Evolutionary conservation across 1,140 invertebrate genomes (phyloP), one percentile per base, ranked within the genome.

Genomic region (Drosophila pandora): DNA sequence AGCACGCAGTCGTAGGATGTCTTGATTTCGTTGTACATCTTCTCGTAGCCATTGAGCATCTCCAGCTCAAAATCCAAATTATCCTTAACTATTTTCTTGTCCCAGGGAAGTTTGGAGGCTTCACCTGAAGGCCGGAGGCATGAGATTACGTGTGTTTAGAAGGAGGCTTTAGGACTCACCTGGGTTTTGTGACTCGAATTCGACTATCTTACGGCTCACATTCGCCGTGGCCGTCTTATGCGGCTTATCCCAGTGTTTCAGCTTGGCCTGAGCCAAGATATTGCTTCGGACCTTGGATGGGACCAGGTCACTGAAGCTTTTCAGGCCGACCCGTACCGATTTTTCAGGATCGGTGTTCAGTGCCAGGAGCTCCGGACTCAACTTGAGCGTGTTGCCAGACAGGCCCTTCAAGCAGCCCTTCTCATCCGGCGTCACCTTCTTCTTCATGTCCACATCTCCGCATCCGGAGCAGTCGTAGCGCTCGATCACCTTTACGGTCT

Each of bases 391-490:
- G 65, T 97, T 93, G 49, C 98, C 98, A 77, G 96, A 97, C 7
- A 98, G 82, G 37, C 98, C 98, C 78, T 94, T 95, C 53, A 99
- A 95, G 68, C 92, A 93, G 22, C 96, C 96, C 87, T 97, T 95
- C 6, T 81, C 80, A 43, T 93, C 94, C 3, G 94, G 94, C 82
- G 95, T 94, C 4, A 97, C 96, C 88, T 98, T 93, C 54, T 95
- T 96, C 25, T 94, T 95, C n/a, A 96, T 98, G 90, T 97, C 95
- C 37, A 98, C 96, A 94, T 99, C 98, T 23, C 98, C 98, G 89
- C 97, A 96, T 50, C 99, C 99, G 88, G 96, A 97, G 72, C 97
- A 98, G 93, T 99, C 98, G 90, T 97, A 96, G 49, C 98, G 94
- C 90, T 99, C 98, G 84, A 99, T 96, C 45, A 99, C 95, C 93